phyloP scores from a whole-genome alignment of 2,797 vertebrate genomes.

The Karalla daura region DNA sequence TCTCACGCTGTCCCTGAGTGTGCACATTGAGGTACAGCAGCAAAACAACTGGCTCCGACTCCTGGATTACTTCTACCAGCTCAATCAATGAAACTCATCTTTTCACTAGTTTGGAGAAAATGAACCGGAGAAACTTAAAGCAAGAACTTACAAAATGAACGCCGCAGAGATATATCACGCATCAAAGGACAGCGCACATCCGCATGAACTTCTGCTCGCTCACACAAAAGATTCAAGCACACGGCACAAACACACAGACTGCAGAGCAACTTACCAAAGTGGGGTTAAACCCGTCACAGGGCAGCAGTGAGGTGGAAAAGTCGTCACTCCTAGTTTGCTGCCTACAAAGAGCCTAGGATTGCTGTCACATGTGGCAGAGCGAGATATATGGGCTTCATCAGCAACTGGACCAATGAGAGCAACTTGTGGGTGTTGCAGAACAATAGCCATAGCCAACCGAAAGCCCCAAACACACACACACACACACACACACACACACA shows the following conservation, averaged over 20 bases:
- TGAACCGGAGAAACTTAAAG: conserved; percentile 19
- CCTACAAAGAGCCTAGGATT: conserved; percentile 29
- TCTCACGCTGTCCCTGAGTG: neutral
- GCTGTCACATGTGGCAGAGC: conserved; percentile 42
- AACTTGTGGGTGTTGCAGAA: conserved; percentile 56
- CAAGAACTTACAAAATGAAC: no score
- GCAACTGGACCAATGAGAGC: conserved; percentile 57
- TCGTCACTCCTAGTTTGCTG: conserved; percentile 36
- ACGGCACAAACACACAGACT: conserved; percentile 7
- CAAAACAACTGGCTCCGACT: conserved; percentile 2
- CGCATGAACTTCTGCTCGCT: neutral
- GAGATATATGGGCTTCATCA: conserved; percentile 52
- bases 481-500: conserved; percentile 12
- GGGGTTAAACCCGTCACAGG: conserved; percentile 38
- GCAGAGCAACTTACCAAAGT: conserved; percentile 58
- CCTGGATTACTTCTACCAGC: conserved; percentile 25
- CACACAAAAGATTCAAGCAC: neutral
- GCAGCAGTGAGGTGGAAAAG: conserved; percentile 30
- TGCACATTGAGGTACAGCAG: conserved; percentile 13
- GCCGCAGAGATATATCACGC: no score
- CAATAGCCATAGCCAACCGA: conserved; percentile 61
- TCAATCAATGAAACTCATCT: conserved; percentile 18
- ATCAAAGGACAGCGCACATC: no score
- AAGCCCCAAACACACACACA: conserved; percentile 15
- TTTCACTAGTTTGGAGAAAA: conserved; percentile 26